Percentiles rank a stretch among this genome's conserved stretches.
phyloP scores from a whole-genome alignment of 2,888 invertebrate genomes.

The Drosophila borealis region DNA sequence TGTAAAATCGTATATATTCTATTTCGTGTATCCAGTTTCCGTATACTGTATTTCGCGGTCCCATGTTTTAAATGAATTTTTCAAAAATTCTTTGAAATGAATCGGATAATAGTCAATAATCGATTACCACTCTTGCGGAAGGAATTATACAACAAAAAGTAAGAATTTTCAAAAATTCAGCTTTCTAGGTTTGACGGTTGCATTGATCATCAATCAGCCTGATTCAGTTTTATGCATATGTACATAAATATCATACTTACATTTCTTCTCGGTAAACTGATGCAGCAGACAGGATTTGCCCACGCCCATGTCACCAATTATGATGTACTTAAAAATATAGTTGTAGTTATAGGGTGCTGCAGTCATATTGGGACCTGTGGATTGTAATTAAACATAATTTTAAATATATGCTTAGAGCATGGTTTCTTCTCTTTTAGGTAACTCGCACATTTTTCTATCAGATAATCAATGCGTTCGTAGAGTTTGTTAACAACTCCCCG shows the following conservation, averaged over 20 bases:
- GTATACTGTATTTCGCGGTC: too few relatives aligned
- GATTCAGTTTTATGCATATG: background rate
- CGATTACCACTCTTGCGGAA: too few relatives aligned
- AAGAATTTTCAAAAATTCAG: too few relatives aligned
- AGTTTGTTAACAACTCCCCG: conserved; percentile 69
- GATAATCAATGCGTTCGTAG: conserved; percentile 71
- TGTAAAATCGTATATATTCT: too few relatives aligned
- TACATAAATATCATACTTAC: conserved; percentile 88
- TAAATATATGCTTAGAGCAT: background rate
- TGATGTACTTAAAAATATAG: conserved; percentile 99
- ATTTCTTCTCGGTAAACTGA: conserved; percentile 99
- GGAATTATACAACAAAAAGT: too few relatives aligned
- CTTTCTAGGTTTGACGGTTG: too few relatives aligned
- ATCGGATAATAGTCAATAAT: too few relatives aligned
- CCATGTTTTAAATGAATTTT: too few relatives aligned
- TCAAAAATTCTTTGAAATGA: too few relatives aligned
- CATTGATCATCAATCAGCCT: too few relatives aligned
- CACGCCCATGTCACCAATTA: conserved; percentile 99
- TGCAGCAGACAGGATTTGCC: conserved; percentile 99
- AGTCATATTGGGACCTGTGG: conserved; percentile 89
- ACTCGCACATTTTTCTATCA: conserved; percentile 71
- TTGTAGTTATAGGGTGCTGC: conserved; percentile 99
- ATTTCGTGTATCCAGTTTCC: too few relatives aligned
- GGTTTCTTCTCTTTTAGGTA: background rate
- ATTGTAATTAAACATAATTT: conserved; percentile 7